Base-by-base conservation (phyloP, 1,140 invertebrate genomes). In the Drosophila trapezifrons region DNA sequence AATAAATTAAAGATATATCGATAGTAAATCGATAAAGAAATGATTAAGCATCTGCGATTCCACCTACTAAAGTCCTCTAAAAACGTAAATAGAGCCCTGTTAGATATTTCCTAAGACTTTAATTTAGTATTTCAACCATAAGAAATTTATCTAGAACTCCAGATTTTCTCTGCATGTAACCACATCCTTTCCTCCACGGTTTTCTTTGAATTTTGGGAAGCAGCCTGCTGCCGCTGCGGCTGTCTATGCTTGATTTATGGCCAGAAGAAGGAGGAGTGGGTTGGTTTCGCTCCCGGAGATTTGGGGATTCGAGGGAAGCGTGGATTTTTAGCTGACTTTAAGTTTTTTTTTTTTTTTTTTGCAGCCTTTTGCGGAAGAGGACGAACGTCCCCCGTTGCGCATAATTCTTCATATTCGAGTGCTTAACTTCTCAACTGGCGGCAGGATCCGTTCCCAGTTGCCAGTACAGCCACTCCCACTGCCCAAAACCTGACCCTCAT, bases 381-480 rank as follows among this genome's bases (percentile, higher is more conserved):
- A 17, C 38, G 37, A 42, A 17, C 15, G 79, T 83, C 84, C 84
- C 83, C 81, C 84, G 83, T 82, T 32, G 80, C 62, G 79, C 83
- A 86, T 86, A 86, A 86, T 86, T 86, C 83, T 86, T 86, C 83
- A 86, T 86, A 86, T 87, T 79, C 62, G 78, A 63, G 78, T 76
- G 78, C 79, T 78, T 76, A 74, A 85, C 76, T 78, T 74, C 59
- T 79, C 77, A 80, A 80, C 56, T 78, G 74, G 45, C 73, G 45
- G 72, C 32, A 57, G 74, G 57, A 57, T 49, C 66, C 49, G n/a
- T 42, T 46, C 38, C 58, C 66, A 20, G 59, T 40, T 9, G 9
- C 29, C 29, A 22, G 20, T 22, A 18, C 47, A 22, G 22, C 38
- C 35, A 52, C 8, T 1, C 13, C 38, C 38, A 42, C 8, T 17